Conservation (phyloP, 2,113 vertebrate species). For the Dipodomys ordii region DNA sequence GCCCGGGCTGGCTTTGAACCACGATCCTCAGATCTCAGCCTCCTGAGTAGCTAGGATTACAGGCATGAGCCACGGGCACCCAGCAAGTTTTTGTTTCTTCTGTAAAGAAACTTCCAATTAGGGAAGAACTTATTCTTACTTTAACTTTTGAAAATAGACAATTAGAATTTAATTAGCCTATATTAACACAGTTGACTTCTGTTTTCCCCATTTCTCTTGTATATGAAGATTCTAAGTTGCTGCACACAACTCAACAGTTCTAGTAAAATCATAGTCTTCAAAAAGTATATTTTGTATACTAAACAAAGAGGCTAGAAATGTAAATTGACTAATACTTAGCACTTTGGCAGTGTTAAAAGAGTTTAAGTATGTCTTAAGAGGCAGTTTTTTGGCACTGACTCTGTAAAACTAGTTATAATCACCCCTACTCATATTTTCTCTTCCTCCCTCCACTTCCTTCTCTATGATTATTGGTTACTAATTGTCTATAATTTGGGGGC, state of each 20-base stretch:
- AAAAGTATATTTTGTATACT: background rate
- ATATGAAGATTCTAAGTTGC: background rate
- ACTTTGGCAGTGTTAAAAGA: background rate
- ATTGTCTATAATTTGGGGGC: no score
- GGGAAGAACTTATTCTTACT: background rate
- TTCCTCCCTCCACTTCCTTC: background rate
- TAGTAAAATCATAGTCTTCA: slow-evolving; percentile 22
- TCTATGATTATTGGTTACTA: background rate
- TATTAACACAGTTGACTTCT: background rate
- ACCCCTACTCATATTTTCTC: background rate
- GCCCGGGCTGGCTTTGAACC: no score
- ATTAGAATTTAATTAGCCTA: slow-evolving; percentile 22
- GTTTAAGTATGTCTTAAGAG: slow-evolving; percentile 15
- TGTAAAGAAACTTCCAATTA: background rate
- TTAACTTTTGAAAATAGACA: background rate
- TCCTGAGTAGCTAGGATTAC: no score
- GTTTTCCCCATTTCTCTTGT: background rate
- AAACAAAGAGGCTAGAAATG: background rate
- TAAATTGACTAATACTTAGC: background rate
- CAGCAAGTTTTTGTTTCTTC: background rate
- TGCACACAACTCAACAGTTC: background rate
- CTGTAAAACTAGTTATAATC: background rate
- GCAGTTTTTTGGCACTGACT: background rate
- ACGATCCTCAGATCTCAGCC: no score
- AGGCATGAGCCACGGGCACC: no score